phyloP scores from a whole-genome alignment of 2,113 vertebrate species.

The Haliaeetus leucogaster region DNA sequence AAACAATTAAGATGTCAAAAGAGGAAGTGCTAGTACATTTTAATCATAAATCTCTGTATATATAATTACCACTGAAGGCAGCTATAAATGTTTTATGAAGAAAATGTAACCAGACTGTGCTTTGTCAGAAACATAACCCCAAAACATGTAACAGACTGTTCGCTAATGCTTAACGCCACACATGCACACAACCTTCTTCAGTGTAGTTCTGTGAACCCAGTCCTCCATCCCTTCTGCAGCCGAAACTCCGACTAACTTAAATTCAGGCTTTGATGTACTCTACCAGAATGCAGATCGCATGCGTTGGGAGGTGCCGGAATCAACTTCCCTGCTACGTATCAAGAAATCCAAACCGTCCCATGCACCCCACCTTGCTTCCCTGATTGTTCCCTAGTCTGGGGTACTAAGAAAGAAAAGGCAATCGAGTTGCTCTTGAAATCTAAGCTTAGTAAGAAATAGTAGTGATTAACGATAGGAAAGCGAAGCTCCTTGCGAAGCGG shows the following conservation, averaged over 20 bases:
- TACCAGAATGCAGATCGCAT: constrained; percentile 1
- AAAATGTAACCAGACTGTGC: constrained; percentile 60
- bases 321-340: neutral
- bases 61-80: constrained; percentile 70
- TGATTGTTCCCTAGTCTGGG: neutral
- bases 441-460: neutral
- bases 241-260: neutral
- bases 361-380: neutral
- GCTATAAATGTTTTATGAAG: constrained; percentile 71
- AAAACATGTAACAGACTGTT: constrained; percentile 56
- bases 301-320: neutral
- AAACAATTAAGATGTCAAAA: constrained; percentile 75
- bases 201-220: constrained; percentile 18
- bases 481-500: neutral
- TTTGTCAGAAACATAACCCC: constrained; percentile 67
- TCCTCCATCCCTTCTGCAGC: constrained; percentile 50
- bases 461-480: neutral
- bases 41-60: constrained; percentile 71
- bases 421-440: rapidly evolving
- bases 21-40: constrained; percentile 64
- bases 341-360: neutral
- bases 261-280: neutral
- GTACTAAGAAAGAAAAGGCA: neutral
- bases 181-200: constrained; percentile 47
- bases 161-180: constrained; percentile 49